Base-by-base conservation (phyloP, 2,888 invertebrate genomes). In the Machimus rusticus region DNA sequence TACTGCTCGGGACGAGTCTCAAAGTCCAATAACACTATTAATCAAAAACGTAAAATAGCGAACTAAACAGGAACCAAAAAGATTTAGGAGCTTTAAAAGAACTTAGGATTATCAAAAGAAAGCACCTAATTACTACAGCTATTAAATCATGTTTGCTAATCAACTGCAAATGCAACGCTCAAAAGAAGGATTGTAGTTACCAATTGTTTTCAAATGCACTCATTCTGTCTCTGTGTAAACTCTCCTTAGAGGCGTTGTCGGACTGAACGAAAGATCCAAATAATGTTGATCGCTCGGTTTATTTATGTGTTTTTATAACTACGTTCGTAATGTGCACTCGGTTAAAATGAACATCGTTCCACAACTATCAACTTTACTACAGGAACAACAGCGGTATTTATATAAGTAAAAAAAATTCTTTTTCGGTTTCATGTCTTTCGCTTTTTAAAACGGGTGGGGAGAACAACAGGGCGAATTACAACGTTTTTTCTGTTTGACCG, bases 381-480 rank as follows among this genome's bases (percentile, higher is more conserved):
- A 81, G 81, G 81, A 81, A 81, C 55, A 81, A 34, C 43, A 81
- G 51, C 81, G 81, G 55, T 55, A 81, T 81, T 66, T 81, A 81
- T 81, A 66, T 66, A 23, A 46, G 51, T 81, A 81, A 81, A 51
- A 81, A 81, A 81, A 81, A 23, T 16, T 66, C 23, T 12, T 12
- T 9, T 23, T 57, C 57, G 57, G 57, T 9, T 23, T 57, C 57
- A 57, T 57, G 57, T 23, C 23, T 57, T 57, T 66, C 66, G 51
- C 31, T 76, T 34, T 31, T 37, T 76, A 81, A 55, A 81, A 81
- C 28, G 51, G 23, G 28, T 34, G 34, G 76, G n/a, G 8, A 39
- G 43, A 55, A 55, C 51, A 34, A 51, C 31, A 14, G 28, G 55
- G 81, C 34, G 51, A 43, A 51, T 81, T 81, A 81, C 31, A 55